These are phyloP conservation scores for Stratiomys singularior DNA, from an alignment of 2,888 invertebrate species.

Conservation along the genomic window DNA sequence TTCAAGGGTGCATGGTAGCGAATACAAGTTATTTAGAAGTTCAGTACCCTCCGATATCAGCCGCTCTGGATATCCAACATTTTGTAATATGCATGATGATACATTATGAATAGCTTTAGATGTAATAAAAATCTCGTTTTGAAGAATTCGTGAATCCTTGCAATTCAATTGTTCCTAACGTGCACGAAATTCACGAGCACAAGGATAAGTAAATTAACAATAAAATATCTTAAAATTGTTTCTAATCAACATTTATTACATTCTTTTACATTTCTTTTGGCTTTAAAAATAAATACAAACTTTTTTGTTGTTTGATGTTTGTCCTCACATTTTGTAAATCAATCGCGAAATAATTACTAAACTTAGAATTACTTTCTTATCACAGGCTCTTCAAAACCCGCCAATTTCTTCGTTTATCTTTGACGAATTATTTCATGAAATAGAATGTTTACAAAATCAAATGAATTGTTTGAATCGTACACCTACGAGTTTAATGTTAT, in stretches of 20 bases:
- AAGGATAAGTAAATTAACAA: too few relatives aligned
- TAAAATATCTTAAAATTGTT: too few relatives aligned
- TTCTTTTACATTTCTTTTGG: neutral
- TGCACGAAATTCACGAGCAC: too few relatives aligned
- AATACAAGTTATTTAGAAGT: too few relatives aligned
- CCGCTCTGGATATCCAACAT: too few relatives aligned
- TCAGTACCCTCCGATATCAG: too few relatives aligned
- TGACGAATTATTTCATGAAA: neutral
- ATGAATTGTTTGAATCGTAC: neutral
- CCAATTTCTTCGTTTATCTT: neutral
- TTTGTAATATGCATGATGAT: too few relatives aligned
- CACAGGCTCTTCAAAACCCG: slow-evolving; percentile 32
- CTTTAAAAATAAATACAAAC: slow-evolving; percentile 35
- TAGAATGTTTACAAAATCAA: neutral
- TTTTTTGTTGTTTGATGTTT: neutral
- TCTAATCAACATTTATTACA: neutral
- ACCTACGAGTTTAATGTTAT: neutral
- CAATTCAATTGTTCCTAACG: too few relatives aligned
- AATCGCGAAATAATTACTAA: slow-evolving; percentile 25
- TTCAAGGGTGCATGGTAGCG: too few relatives aligned
- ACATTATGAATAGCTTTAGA: too few relatives aligned
- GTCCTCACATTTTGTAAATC: neutral
- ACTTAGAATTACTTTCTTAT: slow-evolving; percentile 36
- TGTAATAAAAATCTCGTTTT: too few relatives aligned
- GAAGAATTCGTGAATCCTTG: too few relatives aligned